phyloP scores from a whole-genome alignment of 2,113 vertebrate genomes.

The Leucopsar rothschildi region DNA sequence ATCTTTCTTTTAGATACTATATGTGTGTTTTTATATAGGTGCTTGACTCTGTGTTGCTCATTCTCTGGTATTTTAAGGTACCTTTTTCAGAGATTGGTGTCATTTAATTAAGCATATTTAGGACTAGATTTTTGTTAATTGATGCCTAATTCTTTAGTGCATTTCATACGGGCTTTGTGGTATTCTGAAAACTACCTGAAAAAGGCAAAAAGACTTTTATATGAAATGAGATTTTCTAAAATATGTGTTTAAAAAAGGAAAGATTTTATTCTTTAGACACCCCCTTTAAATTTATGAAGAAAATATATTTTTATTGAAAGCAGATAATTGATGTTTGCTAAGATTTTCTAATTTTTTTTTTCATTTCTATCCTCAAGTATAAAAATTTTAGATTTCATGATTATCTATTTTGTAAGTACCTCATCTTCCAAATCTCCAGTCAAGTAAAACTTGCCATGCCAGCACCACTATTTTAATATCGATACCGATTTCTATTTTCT shows the following conservation, averaged over 20 bases:
- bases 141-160: background rate
- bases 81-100: background rate
- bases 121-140: background rate
- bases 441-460: background rate
- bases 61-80: background rate
- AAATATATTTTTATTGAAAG: background rate
- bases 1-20: background rate
- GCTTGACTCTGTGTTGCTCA: background rate
- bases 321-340: background rate
- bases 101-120: background rate
- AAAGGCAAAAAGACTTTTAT: background rate
- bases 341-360: background rate
- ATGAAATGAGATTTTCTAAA: background rate
- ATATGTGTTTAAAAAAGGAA: background rate
- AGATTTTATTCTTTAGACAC: fast-evolving
- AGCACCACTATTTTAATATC: background rate
- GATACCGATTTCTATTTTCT: background rate
- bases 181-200: background rate
- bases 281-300: background rate
- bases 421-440: background rate
- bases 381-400: background rate
- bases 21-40: background rate
- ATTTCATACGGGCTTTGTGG: background rate
- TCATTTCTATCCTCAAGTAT: fast-evolving
- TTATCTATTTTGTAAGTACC: background rate